Evolutionary conservation across 2,797 vertebrate genomes (phyloP).

Genomic region (Enteromius fasciolatus): DNA sequence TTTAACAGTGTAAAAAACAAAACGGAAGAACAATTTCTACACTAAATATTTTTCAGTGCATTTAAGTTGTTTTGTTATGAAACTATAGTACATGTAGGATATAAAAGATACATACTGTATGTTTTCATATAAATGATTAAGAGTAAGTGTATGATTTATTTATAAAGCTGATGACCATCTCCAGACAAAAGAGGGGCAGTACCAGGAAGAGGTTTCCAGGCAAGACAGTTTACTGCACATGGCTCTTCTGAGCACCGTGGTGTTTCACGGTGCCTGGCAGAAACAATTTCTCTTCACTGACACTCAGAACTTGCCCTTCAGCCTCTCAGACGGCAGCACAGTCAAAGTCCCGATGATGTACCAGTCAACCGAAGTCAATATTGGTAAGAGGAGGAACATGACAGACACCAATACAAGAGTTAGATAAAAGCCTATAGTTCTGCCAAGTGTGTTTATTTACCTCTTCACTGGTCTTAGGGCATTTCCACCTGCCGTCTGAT

Average conservation of each 20-base stretch:
- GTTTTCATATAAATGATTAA: neutral
- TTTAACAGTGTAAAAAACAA: too few species aligned
- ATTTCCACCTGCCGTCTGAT: constrained; percentile 79
- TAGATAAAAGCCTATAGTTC: neutral
- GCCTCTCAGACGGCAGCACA: constrained; percentile 72
- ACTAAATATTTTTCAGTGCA: neutral
- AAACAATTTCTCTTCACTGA: constrained; percentile 83
- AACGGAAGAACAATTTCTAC: neutral
- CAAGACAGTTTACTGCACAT: constrained; percentile 72
- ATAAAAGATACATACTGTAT: neutral
- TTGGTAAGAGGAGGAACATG: constrained; percentile 77
- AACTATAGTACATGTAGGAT: neutral
- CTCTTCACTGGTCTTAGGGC: constrained; percentile 74
- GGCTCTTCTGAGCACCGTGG: constrained; percentile 81
- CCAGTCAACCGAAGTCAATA: constrained; percentile 84
- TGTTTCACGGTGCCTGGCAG: constrained; percentile 87
- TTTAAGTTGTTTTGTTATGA: neutral
- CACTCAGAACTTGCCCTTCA: constrained; percentile 86
- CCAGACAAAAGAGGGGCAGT: constrained; percentile 60
- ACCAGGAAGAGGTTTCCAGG: constrained; percentile 64
- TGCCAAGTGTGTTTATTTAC: neutral
- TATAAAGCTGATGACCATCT: constrained; percentile 67
- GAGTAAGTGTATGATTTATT: neutral
- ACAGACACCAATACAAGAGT: neutral
- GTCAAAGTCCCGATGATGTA: constrained; percentile 91